A percentile compares a stretch with the other conserved stretches of the same genome.
Conservation (phyloP, 2,888 invertebrate genomes). For the Bombyx huttoni region DNA sequence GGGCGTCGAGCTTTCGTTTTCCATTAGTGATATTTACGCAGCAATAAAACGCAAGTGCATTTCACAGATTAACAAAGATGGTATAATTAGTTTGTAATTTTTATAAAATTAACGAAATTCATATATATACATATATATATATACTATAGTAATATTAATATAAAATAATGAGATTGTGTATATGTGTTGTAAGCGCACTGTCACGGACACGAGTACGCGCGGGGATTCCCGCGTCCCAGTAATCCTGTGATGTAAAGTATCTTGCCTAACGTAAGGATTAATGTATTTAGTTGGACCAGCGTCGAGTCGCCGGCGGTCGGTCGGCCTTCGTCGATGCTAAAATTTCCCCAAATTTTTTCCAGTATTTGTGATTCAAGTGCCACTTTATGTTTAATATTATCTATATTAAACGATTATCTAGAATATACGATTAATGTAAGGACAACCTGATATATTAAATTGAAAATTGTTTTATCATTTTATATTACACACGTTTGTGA, state of each 20-base stretch:
- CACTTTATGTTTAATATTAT: slow-evolving; percentile 81
- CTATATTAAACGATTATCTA: slow-evolving; percentile 73
- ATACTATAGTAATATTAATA: slow-evolving; percentile 16
- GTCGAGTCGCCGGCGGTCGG: slow-evolving; percentile 44
- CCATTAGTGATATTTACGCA: slow-evolving; percentile 72
- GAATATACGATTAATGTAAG: slow-evolving; percentile 73
- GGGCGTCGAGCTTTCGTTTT: slow-evolving; percentile 60
- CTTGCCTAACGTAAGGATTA: slow-evolving; percentile 67
- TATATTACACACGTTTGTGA: slow-evolving; percentile 73
- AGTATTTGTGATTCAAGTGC: slow-evolving; percentile 86
- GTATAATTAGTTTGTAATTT: slow-evolving; percentile 65
- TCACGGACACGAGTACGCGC: slow-evolving; percentile 11
- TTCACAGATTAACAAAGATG: slow-evolving; percentile 49
- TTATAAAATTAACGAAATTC: slow-evolving; percentile 58
- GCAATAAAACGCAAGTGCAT: slow-evolving; percentile 69
- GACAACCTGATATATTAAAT: slow-evolving; percentile 72
- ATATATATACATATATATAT: slow-evolving; percentile 11
- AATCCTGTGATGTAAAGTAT: slow-evolving; percentile 61
- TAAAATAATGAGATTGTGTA: slow-evolving; percentile 3
- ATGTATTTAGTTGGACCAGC: slow-evolving; percentile 57
- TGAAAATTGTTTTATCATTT: slow-evolving; percentile 75
- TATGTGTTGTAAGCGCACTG: slow-evolving; percentile 17
- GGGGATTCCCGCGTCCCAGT: slow-evolving; percentile 30
- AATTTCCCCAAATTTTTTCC: slow-evolving; percentile 77
- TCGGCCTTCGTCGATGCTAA: slow-evolving; percentile 53